Percentiles rank a stretch among this genome's conserved stretches.
phyloP scores from a whole-genome alignment of 2,797 vertebrate genomes.

The Eupleurogrammus muticus region DNA sequence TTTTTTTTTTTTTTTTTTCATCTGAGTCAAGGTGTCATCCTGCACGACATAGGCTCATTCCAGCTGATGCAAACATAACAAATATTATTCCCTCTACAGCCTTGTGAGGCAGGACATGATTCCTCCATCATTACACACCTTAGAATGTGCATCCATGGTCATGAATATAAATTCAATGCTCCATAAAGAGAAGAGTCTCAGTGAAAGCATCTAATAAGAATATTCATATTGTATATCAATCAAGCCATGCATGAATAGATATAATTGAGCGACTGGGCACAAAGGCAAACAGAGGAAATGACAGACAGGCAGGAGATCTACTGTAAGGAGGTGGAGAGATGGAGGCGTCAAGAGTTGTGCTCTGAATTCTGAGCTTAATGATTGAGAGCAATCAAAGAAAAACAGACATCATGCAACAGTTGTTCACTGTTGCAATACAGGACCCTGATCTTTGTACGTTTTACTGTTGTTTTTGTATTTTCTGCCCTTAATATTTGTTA shows the following conservation, averaged over 20 bases:
- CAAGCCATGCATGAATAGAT: constrained; percentile 65
- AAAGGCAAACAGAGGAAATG: constrained; percentile 56
- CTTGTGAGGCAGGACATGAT: constrained; percentile 41
- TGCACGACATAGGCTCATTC: constrained; percentile 47
- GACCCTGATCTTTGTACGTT: constrained; percentile 11
- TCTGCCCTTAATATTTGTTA: neutral
- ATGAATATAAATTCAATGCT: constrained; percentile 67
- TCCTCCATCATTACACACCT: constrained; percentile 61
- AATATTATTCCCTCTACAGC: constrained; percentile 55
- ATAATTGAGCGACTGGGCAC: constrained; percentile 52
- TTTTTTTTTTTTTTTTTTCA: neutral
- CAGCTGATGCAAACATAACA: constrained; percentile 67
- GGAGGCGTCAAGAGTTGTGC: constrained; percentile 33
- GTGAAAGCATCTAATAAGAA: constrained; percentile 58
- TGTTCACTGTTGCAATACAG: constrained; percentile 27
- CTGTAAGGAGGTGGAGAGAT: constrained; percentile 35
- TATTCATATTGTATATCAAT: constrained; percentile 65
- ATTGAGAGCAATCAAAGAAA: constrained; percentile 20
- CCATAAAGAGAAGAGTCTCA: constrained; percentile 44
- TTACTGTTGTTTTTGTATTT: neutral
- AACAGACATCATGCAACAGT: constrained; percentile 12
- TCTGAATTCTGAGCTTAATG: constrained; percentile 43
- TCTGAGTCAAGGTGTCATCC: constrained; percentile 52
- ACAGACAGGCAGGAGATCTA: constrained; percentile 44
- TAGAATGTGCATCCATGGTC: constrained; percentile 43